phyloP scores from a whole-genome alignment of 2,797 vertebrate genomes.

The Channallabes apus region DNA sequence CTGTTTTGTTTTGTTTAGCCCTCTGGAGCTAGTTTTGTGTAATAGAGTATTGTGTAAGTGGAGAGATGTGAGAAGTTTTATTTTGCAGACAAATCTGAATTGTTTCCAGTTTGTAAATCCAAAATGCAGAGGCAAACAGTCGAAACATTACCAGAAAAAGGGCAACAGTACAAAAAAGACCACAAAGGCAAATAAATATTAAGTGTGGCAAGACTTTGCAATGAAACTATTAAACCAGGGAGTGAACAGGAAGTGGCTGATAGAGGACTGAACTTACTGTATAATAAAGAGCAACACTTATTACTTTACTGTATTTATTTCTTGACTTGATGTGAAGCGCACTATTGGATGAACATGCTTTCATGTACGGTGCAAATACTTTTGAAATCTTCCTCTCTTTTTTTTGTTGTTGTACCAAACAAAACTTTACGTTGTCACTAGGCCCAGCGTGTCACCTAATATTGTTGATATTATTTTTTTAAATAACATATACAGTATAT shows the following conservation, averaged over 20 bases:
- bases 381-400: not conserved
- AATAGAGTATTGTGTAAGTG: not conserved
- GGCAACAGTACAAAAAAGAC: too few species aligned
- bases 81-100: not conserved
- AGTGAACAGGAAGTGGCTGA: too few species aligned
- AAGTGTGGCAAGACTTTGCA: too few species aligned
- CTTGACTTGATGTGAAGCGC: too few species aligned
- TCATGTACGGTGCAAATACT: not conserved
- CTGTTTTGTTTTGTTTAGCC: not conserved
- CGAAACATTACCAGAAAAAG: too few species aligned
- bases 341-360: not conserved
- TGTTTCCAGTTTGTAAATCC: not conserved
- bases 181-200: not conserved
- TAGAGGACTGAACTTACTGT: too few species aligned
- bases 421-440: not conserved
- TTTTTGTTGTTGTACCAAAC: not conserved
- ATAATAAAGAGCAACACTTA: too few species aligned
- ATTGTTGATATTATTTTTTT: too few species aligned
- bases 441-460: not conserved
- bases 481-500: not conserved
- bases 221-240: too few species aligned
- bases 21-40: not conserved
- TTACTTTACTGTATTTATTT: too few species aligned
- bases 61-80: not conserved
- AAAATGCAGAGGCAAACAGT: not conserved